These are phyloP conservation scores for Okapia johnstoni DNA, from an alignment of 2,113 vertebrate species.

Conservation along the genomic window DNA sequence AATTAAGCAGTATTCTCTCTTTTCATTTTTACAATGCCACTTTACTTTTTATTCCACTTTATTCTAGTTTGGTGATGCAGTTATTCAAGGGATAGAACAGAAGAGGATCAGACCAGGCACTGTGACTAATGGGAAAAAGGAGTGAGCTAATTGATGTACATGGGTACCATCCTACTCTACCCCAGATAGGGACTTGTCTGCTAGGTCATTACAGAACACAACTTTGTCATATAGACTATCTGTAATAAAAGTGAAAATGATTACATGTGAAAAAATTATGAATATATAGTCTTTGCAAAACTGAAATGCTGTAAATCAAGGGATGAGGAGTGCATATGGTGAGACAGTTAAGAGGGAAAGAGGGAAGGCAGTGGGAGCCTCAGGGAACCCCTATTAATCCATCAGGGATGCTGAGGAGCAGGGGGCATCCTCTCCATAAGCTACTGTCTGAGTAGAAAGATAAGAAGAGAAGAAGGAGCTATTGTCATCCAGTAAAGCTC, in stretches of 20 bases:
- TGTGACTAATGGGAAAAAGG: no score
- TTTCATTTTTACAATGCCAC: not conserved
- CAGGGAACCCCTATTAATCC: not conserved
- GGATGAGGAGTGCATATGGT: no score
- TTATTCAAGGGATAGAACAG: not conserved
- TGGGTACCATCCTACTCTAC: accelerated
- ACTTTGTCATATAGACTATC: not conserved
- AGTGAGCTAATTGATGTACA: accelerated
- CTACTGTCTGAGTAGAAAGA: not conserved
- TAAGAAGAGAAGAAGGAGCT: not conserved
- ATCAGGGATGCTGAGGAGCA: not conserved
- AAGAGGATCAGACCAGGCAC: not conserved
- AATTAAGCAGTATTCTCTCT: not conserved
- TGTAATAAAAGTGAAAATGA: not conserved
- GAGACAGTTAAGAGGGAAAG: not conserved
- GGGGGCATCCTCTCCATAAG: not conserved
- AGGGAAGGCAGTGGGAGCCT: not conserved
- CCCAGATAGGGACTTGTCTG: no score
- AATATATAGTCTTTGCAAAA: not conserved
- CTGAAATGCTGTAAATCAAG: not conserved
- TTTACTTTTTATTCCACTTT: not conserved
- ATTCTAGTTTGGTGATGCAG: not conserved
- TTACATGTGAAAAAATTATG: not conserved
- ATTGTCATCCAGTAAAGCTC: not conserved
- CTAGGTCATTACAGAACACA: not conserved